Percentiles rank a stretch among this genome's conserved stretches.
Conservation (phyloP, 30 jellyfish, hydroid and myxozoan genomes). For the Clytia hemisphaerica region DNA sequence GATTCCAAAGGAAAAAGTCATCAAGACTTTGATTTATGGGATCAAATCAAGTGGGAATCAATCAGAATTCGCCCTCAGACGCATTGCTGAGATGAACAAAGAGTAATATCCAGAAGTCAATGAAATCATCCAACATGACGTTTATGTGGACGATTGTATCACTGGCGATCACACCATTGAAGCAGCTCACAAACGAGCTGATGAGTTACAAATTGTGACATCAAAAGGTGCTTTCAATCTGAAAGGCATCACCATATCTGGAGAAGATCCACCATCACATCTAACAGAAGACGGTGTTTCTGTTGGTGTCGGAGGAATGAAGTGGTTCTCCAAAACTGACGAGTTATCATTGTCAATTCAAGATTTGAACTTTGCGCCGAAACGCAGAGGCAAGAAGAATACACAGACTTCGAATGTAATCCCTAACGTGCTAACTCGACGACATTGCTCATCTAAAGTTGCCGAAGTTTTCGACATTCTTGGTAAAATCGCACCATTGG, state of each 20-base stretch:
- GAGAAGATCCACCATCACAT: background rate
- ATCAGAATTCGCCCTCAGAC: background rate
- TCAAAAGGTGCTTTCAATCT: background rate
- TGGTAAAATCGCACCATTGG: too few species aligned
- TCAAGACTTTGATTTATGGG: constrained; percentile 2
- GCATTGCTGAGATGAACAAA: background rate
- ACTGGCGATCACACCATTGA: background rate
- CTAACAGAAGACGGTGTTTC: too few species aligned
- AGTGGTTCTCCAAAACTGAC: too few species aligned
- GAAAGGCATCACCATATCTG: constrained; percentile 1
- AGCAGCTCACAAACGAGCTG: background rate
- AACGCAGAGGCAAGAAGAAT: too few species aligned
- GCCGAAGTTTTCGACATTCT: too few species aligned
- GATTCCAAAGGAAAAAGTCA: constrained; percentile 4
- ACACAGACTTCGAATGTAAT: too few species aligned
- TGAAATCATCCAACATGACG: background rate
- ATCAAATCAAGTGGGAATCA: constrained; percentile 15
- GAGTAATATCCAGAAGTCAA: constrained; percentile 1
- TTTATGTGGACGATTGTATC: constrained; percentile 2
- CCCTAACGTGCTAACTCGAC: too few species aligned
- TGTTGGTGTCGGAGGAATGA: constrained; percentile 4
- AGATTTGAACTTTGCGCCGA: background rate
- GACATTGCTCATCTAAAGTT: background rate
- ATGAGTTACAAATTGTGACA: background rate
- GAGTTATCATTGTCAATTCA: too few species aligned